These are phyloP conservation scores for Lutjanus campechanus DNA, from an alignment of 2,797 vertebrate species.

Conservation along the genomic window DNA sequence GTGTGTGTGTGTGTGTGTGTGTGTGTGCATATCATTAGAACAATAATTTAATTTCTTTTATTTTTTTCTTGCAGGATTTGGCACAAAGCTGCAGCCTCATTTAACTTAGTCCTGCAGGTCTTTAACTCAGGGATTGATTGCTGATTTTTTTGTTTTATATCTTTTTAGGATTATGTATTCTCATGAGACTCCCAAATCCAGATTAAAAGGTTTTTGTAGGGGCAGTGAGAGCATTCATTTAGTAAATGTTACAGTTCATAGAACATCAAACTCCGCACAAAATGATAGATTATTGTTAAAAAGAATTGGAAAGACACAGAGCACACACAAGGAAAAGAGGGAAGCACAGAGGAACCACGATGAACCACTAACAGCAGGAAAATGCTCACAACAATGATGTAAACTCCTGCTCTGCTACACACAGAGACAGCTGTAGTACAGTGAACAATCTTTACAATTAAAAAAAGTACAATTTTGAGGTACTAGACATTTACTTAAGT, in stretches of 20 bases:
- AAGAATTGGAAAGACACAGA: background rate
- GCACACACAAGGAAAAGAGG: background rate
- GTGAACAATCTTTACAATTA: background rate
- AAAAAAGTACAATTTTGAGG: no score
- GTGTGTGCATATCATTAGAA: conserved; percentile 29
- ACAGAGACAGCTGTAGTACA: background rate
- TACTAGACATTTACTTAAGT: no score
- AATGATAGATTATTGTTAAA: background rate
- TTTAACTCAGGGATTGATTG: background rate
- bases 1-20: background rate
- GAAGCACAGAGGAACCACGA: background rate
- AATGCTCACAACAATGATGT: background rate
- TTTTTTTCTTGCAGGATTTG: conserved; percentile 8
- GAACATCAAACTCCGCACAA: background rate
- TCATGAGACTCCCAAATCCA: conserved; percentile 2
- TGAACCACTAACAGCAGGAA: background rate
- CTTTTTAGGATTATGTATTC: background rate
- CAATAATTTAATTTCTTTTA: no score
- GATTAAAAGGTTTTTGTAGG: conserved; percentile 3
- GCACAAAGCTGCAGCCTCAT: conserved; percentile 22
- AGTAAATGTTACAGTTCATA: background rate
- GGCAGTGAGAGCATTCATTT: background rate
- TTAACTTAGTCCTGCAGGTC: background rate
- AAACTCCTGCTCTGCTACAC: background rate
- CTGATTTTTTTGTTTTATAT: background rate